Percentiles rank a stretch among this genome's conserved stretches.
These are phyloP conservation scores for Barypeithes pellucidus DNA, from an alignment of 2,888 invertebrate species.

Conservation along the genomic window DNA sequence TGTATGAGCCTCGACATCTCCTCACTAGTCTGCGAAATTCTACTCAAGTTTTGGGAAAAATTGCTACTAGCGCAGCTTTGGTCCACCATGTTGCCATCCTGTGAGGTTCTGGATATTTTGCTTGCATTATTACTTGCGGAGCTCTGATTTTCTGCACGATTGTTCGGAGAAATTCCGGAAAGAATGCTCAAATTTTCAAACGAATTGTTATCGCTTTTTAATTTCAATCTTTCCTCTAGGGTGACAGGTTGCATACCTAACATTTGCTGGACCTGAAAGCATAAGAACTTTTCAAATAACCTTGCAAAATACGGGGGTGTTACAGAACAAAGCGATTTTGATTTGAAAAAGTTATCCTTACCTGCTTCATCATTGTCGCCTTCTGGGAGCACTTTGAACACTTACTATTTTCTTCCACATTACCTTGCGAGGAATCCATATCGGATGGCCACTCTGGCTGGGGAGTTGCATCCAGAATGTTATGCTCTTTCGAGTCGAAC, in stretches of 20 bases:
- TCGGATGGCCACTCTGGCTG: conserved; percentile 56
- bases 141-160: conserved; percentile 6
- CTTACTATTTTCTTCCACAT: conserved; percentile 42
- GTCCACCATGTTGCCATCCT: conserved; percentile 18
- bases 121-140: conserved; percentile 29
- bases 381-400: conserved; percentile 41
- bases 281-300: not conserved
- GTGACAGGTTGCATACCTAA: conserved; percentile 33
- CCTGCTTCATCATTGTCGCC: conserved; percentile 55
- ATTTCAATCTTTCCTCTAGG: conserved; percentile 31
- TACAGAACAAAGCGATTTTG: not conserved
- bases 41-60: conserved; percentile 36
- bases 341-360: conserved; percentile 14
- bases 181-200: conserved; percentile 27
- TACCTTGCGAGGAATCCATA: conserved; percentile 40
- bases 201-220: conserved; percentile 15
- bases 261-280: conserved; percentile 38
- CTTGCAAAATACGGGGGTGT: not conserved
- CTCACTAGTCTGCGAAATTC: conserved; percentile 28
- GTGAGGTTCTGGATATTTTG: conserved; percentile 27
- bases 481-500: conserved; percentile 29
- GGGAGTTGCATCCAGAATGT: conserved; percentile 54
- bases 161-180: conserved; percentile 13
- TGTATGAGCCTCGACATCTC: conserved; percentile 30
- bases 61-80: conserved; percentile 13